phyloP scores from a whole-genome alignment of 2,113 vertebrate species.

The Tamias sibiricus region DNA sequence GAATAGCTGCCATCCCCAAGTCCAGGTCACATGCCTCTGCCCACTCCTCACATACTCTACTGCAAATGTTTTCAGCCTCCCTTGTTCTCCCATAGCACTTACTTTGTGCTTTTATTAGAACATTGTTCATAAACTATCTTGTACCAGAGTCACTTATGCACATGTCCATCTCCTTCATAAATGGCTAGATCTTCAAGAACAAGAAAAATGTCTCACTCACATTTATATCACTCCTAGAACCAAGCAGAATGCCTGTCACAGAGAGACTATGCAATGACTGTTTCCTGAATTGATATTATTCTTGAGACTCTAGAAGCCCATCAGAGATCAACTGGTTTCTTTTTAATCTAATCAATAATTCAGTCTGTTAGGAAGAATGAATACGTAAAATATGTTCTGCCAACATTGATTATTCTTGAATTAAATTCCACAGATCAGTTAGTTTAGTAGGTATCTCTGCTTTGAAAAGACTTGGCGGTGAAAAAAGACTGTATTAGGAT shows the following conservation, averaged over 20 bases:
- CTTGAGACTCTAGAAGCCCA: slow-evolving; percentile 33
- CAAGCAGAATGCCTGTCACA: background rate
- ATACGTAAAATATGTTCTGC: slow-evolving; percentile 14
- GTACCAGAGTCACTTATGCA: background rate
- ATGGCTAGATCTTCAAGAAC: slow-evolving; percentile 42
- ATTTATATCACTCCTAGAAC: background rate
- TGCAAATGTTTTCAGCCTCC: background rate
- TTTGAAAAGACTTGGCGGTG: slow-evolving; percentile 37
- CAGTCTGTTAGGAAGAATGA: slow-evolving; percentile 24
- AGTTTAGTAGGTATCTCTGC: background rate
- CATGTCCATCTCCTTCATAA: slow-evolving; percentile 35
- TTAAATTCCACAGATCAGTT: slow-evolving; percentile 37
- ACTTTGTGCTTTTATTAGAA: slow-evolving; percentile 20
- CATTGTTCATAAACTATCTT: background rate
- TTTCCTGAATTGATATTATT: slow-evolving; percentile 43
- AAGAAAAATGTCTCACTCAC: background rate
- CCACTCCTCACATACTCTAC: background rate
- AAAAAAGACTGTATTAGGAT: slow-evolving; percentile 49
- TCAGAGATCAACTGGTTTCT: background rate
- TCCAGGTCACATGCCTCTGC: background rate
- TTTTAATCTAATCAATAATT: slow-evolving; percentile 55
- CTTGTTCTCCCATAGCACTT: background rate
- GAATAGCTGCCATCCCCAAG: slow-evolving; percentile 18
- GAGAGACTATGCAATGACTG: background rate
- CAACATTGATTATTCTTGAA: slow-evolving; percentile 52